A percentile compares a stretch with the other conserved stretches of the same genome.
These are phyloP conservation scores for Phalacrocorax brasilianus DNA, from an alignment of 2,113 vertebrate genomes.

Conservation along the genomic window DNA sequence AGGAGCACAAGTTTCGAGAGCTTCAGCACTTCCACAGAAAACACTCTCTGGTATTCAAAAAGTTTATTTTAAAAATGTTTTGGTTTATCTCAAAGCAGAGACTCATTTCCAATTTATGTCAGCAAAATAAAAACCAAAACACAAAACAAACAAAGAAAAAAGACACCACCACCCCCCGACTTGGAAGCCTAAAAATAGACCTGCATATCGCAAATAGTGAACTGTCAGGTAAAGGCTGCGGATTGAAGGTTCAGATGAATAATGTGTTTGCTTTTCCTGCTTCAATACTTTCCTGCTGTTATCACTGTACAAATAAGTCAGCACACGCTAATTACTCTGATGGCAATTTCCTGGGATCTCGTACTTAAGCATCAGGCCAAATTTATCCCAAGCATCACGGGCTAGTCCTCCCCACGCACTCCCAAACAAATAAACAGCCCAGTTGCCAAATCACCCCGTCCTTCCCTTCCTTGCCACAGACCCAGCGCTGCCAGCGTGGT, in stretches of 20 bases:
- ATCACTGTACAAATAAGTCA: constrained; percentile 68
- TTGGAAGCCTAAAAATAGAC: constrained; percentile 54
- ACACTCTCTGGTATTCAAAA: background rate
- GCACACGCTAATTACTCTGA: constrained; percentile 29
- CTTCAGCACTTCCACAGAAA: background rate
- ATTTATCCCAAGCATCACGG: background rate
- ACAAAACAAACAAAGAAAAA: constrained; percentile 22
- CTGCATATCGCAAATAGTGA: constrained; percentile 9
- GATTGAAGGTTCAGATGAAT: constrained; percentile 63
- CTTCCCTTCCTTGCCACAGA: background rate
- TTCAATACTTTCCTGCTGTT: constrained; percentile 60
- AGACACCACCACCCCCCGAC: background rate
- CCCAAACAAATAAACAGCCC: background rate
- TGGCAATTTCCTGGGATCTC: constrained; percentile 58
- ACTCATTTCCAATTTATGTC: constrained; percentile 33
- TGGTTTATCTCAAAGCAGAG: constrained; percentile 25
- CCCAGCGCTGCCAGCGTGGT: rapidly evolving
- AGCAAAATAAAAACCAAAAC: constrained; percentile 4
- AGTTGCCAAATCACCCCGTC: background rate
- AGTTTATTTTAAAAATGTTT: background rate
- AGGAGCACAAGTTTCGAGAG: background rate
- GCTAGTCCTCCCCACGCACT: background rate
- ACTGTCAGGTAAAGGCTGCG: constrained; percentile 49
- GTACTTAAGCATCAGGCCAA: background rate
- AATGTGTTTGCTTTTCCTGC: constrained; percentile 70